Evolutionary conservation across 2,797 vertebrate genomes (phyloP), one percentile per base, ranked within the genome.

Genomic region (Lindbergichthys nudifrons): DNA sequence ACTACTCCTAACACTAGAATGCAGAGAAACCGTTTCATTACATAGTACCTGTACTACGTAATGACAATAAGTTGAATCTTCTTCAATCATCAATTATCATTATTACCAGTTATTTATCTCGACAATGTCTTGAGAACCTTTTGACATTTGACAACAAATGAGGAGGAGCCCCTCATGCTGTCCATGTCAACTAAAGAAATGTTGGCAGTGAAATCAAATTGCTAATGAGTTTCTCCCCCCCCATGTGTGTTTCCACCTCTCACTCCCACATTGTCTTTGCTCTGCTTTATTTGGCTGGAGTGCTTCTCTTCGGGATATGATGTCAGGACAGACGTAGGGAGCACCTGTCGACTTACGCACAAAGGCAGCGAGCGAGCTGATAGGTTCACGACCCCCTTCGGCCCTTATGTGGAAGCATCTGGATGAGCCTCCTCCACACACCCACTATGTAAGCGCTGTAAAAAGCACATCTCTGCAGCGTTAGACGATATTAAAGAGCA

Each of bases 301-400:
- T 14, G 72, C 72, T 70, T 77, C 66, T 10, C 89, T 79, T 43
- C 56, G 68, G 88, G 87, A 79, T 42, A 50, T 88, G 91, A 94
- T 86, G 92, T 94, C 92, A 93, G 78, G 21, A 65, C 69, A 51
- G 86, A 92, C 70, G 83, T 23, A 77, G 77, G 88, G 82, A 90
- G 87, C 93, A 95, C 93, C 94, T 94, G 93, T 81, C 63, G 65
- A 79, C 88, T 77, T 92, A 92, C 91, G 91, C 89, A 92, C 86
- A 30, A 14, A 82, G 80, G 70, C 70, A 7, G 80, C 26, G 65
- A 46, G 67, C 2, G 58, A 77, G 72, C 73, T 7, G 67, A 84
- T 71, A n/a, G 85, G 90, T 80, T 92, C 83, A 65, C 23, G 77
- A 92, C 89, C 92, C 71, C 65, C 11, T 2, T 1, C 11, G 1